Evolutionary conservation across 64 coral and sea anemone species (phyloP), one percentile per base, ranked within the genome.

Genomic region (Stichodactyla mertensii): DNA sequence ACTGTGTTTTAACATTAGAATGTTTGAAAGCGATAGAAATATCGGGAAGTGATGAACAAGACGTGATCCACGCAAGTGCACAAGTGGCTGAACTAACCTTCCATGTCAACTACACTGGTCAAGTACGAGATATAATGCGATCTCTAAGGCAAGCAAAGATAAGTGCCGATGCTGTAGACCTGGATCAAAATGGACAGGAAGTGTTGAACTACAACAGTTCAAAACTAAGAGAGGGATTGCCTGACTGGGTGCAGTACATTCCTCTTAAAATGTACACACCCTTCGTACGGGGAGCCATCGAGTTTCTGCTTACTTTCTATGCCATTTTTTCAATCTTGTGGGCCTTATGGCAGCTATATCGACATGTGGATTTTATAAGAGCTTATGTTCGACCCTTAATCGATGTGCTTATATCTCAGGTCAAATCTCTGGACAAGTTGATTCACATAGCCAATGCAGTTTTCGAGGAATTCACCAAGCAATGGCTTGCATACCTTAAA

Each of bases 331-430:
- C 97, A 36, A 89, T 99, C 19, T 77, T 95, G 19, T 99, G 97
- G 97, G 97, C 97, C 5, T 57, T 99, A 61, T 99, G 97, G 97
- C 97, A 99, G 70, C 86, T 99, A 11, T 95, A 99, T 54, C 93
- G 97, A 6, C 90, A 99, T 82, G 97, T 99, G 55, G 93, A 99
- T 69, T 99, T 95, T 55, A 92, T 99, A 71, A 82, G 97, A 82
- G 91, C 93, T 10, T 92, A 95, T 52, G 74, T 99, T 12, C 93
- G 84, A 53, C 97, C 97, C 1, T 1, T 99, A 7, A 89, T 99
- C 4, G 93, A 95, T 36, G 52, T 88, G 4, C 87, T 99, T 5
- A 89, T 91, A 23, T 95, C 85, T 80, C 93, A 99, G 18, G 87
- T 95, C n/a, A 77, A 81, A 64, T 86, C 91, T 16, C 79, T 99